These are phyloP conservation scores for Drosophila lacteicornis DNA, from an alignment of 1,140 invertebrate species.

Conservation along the genomic window DNA sequence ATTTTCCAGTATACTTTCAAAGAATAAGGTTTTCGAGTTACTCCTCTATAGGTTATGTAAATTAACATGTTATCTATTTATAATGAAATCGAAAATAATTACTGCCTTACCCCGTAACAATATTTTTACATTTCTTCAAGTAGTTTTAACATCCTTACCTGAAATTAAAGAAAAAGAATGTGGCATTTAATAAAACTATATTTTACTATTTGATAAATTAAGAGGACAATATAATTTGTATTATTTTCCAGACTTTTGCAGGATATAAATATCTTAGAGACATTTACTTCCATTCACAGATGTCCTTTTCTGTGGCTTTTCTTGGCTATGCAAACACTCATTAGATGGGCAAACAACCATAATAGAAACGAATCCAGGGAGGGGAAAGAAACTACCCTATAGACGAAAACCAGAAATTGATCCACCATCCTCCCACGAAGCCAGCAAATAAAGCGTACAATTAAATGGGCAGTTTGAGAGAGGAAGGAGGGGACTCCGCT, in stretches of 20 bases:
- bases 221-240: background rate
- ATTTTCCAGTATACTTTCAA: background rate
- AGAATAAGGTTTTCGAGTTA: slow-evolving; percentile 8
- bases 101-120: slow-evolving; percentile 16
- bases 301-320: slow-evolving; percentile 2
- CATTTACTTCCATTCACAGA: background rate
- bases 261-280: background rate
- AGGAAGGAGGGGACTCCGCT: background rate
- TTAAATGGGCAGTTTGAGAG: slow-evolving; percentile 50
- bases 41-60: background rate
- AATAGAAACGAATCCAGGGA: background rate
- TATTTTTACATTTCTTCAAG: background rate
- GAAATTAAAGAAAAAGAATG: slow-evolving; percentile 15
- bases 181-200: slow-evolving; percentile 16
- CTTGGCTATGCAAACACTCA: slow-evolving; percentile 17
- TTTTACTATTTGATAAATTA: background rate
- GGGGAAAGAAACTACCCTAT: slow-evolving; percentile 18
- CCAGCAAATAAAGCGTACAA: slow-evolving; percentile 69
- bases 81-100: slow-evolving; percentile 1
- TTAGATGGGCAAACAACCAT: slow-evolving; percentile 42
- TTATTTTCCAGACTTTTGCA: background rate
- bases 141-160: slow-evolving; percentile 26
- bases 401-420: slow-evolving; percentile 31
- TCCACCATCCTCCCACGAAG: slow-evolving; percentile 5
- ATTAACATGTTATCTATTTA: slow-evolving; percentile 17